Base-by-base conservation (phyloP, 2,113 vertebrate species). In the Lepisosteus oculatus region DNA sequence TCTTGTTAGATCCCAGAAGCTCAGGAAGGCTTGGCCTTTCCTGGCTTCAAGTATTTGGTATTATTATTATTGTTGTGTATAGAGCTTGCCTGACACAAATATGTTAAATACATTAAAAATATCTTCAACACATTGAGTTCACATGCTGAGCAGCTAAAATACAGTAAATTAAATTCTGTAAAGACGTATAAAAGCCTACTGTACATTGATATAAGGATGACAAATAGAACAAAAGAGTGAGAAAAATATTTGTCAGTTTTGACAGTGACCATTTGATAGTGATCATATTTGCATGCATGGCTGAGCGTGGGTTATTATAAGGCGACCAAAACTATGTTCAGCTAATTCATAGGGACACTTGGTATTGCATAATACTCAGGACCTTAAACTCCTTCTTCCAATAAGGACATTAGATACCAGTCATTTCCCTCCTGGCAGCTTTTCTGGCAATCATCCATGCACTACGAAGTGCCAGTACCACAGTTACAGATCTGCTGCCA, bases 1-100 rank as follows among this genome's bases (percentile, higher is more conserved):
- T 51, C 56, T 44, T 70, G 69, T 63, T 56, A 42, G 14, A 70
- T 51, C 47, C 44, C 59, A 54, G 44, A 71, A 41, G n/a, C 41
- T 71, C 44, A 15, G 59, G 54, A 71, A 64, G 15, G 44, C 47
- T 9, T 51, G 57, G 57, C 59, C 59, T 51, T 6, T 51, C 29
- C 9, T 51, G 47, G 47, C 47, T 51, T 5, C 9, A 6, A 3
- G 9, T 51, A 51, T 51, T 51, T 51, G 5, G 47, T 51, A 51
- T 51, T 29, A 9, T 51, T 51, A 51, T 51, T 68, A 54, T 41
- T 64, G n/a, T 3, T 65, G 29, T 51, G 29, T 29, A 9, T 51
- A 51, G 47, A 9, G 9, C 9, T 51, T 51, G 9, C 47, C 47
- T 6, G 9, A 51, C 9, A 51, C 47, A 9, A 6, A 51, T 51